phyloP scores from a whole-genome alignment of 1,140 invertebrate genomes.

The Zaprionus tsacasi region DNA sequence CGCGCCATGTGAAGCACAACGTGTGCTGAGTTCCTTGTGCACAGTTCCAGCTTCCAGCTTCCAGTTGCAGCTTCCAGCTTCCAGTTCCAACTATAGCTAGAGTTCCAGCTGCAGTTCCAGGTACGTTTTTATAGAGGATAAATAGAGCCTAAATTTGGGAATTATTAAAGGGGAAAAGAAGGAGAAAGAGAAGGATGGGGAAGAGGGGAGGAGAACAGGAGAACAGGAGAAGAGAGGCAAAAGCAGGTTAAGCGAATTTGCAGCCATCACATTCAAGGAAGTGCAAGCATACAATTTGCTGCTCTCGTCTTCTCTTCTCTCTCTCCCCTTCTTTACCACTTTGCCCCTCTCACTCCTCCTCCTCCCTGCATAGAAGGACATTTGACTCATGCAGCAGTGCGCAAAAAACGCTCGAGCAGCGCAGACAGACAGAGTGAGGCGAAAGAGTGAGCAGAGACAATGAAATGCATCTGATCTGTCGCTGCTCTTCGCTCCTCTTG shows the following conservation, averaged over 20 bases:
- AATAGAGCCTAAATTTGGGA: slow-evolving; percentile 3
- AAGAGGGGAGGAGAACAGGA: neutral
- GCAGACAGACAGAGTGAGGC: neutral
- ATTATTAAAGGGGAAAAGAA: neutral
- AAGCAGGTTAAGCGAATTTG: slow-evolving; percentile 10
- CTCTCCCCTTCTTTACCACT: neutral
- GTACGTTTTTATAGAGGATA: slow-evolving; percentile 23
- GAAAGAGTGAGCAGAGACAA: neutral
- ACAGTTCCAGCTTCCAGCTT: neutral
- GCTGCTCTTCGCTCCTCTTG: neutral
- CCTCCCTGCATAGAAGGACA: slow-evolving; percentile 58
- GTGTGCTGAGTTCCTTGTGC: neutral
- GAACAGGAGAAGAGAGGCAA: neutral
- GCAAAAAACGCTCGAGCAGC: slow-evolving; percentile 7
- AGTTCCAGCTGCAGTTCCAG: slow-evolving; percentile 7
- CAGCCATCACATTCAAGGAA: slow-evolving; percentile 27
- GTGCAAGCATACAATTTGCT: slow-evolving; percentile 1
- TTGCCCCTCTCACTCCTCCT: neutral
- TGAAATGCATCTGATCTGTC: slow-evolving; percentile 23
- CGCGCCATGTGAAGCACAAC: slow-evolving; percentile 43
- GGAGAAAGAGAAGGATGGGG: too few species aligned
- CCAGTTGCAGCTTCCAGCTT: slow-evolving; percentile 1
- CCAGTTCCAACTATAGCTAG: neutral
- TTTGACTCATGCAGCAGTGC: slow-evolving; percentile 53
- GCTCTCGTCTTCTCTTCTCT: too few species aligned